Evolutionary conservation across 2,888 invertebrate genomes (phyloP), one percentile per base, ranked within the genome.

Genomic region (Kryphioiulus occultus): DNA sequence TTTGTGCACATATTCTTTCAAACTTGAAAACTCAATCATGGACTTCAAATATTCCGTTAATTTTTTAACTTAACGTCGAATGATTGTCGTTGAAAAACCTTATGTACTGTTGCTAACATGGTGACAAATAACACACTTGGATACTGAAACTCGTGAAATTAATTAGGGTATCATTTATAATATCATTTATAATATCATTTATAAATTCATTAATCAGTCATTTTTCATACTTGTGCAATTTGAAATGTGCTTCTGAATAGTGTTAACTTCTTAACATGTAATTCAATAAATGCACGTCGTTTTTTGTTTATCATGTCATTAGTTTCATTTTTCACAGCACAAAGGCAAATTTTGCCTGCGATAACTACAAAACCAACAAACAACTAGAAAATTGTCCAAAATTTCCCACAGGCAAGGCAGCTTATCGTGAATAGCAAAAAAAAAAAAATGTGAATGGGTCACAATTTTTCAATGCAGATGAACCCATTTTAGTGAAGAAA

Each of bases 221-320:
- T 68, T 68, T 53, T 68, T 68, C 68, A 68, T 68, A 68, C 9
- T 9, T 68, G 68, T 68, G 26, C 68, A 68, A 68, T 68, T 59
- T 26, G 12, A 68, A 47, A 47, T 47, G 47, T 47, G 47, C 47
- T 47, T 47, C 12, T 47, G 47, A 35, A 68, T 68, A 22, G 26
- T 26, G 68, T 22, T 35, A 68, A 22, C 68, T 68, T 68, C 68
- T 68, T 22, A 26, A 68, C 22, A 68, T 68, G 9, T 68, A 68
- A 68, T 68, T 68, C 68, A 68, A 68, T 68, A 68, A 68, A 68
- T 26, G 68, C 68, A 68, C 68, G 22, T 26, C 26, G 22, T 22
- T 68, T 68, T 68, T 26, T 26, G 26, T 68, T 68, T 68, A 7
- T 26, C 0, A 2, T 68, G 68, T 10, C 9, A 68, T 68, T 26